Evolutionary conservation across 2,113 vertebrate species (phyloP).

Genomic region (Neolamprologus sp.): DNA sequence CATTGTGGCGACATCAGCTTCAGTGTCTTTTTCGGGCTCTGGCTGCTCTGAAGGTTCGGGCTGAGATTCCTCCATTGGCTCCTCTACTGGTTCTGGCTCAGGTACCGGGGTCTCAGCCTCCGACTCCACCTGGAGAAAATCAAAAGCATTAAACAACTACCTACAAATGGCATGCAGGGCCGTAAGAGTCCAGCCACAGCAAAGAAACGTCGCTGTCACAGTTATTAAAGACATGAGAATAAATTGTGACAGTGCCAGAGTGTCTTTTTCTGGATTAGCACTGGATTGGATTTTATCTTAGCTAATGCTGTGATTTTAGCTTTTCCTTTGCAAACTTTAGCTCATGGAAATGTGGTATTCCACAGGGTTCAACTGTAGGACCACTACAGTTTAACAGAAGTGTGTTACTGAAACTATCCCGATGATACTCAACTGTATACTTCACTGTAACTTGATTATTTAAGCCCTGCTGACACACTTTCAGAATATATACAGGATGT

Average conservation of each 20-base stretch:
- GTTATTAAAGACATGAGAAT: neutral
- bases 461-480: neutral
- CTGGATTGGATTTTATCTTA: neutral
- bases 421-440: neutral
- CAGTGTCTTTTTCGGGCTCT: slow-evolving; percentile 12
- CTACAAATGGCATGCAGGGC: neutral
- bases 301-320: neutral
- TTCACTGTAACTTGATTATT: neutral
- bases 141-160: neutral
- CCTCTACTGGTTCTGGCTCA: slow-evolving; percentile 36
- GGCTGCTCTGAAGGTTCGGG: neutral
- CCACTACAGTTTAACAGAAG: neutral
- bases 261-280: neutral
- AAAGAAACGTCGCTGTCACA: neutral
- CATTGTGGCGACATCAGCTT: neutral
- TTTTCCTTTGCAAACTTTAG: neutral
- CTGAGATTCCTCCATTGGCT: slow-evolving; percentile 51
- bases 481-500: neutral
- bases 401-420: neutral
- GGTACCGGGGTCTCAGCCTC: neutral
- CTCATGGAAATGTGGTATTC: neutral
- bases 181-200: neutral
- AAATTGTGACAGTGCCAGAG: neutral
- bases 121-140: slow-evolving; percentile 39
- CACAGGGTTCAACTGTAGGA: neutral